Conservation (phyloP, 2,888 invertebrate genomes). For the Carpatolechia fugitivella region DNA sequence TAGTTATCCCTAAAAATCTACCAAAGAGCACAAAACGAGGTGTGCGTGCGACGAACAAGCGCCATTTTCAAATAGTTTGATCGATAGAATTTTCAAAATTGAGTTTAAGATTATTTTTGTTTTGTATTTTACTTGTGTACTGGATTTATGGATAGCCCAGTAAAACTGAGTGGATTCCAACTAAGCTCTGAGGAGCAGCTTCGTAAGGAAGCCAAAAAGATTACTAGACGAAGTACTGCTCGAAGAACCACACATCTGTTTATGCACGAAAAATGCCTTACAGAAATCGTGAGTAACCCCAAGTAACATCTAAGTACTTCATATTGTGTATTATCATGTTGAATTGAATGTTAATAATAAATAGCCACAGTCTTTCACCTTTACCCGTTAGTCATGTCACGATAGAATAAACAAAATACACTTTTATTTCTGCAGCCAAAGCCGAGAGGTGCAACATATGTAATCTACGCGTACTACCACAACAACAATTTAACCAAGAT, state of each 20-base stretch:
- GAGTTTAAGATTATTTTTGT: neutral
- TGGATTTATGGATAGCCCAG: constrained; percentile 28
- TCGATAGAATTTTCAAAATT: constrained; percentile 30
- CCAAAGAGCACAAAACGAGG: constrained; percentile 19
- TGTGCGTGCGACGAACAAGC: constrained; percentile 18
- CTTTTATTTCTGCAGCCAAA: constrained; percentile 44
- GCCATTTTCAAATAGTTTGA: constrained; percentile 52
- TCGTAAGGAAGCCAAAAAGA: constrained; percentile 59
- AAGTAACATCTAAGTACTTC: too few species aligned
- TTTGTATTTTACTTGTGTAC: neutral
- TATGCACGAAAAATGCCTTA: constrained; percentile 79
- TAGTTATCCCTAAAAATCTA: too few species aligned
- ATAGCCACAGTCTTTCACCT: too few species aligned
- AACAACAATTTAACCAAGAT: constrained; percentile 89
- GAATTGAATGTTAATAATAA: too few species aligned
- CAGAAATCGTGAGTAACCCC: constrained; percentile 80
- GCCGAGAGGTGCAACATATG: constrained; percentile 52
- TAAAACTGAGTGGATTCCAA: constrained; percentile 37
- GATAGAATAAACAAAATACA: too few species aligned
- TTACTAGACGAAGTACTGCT: constrained; percentile 41
- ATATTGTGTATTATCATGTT: too few species aligned
- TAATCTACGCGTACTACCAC: constrained; percentile 86
- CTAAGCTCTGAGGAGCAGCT: constrained; percentile 47
- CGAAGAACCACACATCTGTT: constrained; percentile 72
- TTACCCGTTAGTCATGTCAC: too few species aligned